Percentiles rank a stretch among this genome's conserved stretches.
phyloP scores from a whole-genome alignment of 2,888 invertebrate species.

The Archips crataeganus region DNA sequence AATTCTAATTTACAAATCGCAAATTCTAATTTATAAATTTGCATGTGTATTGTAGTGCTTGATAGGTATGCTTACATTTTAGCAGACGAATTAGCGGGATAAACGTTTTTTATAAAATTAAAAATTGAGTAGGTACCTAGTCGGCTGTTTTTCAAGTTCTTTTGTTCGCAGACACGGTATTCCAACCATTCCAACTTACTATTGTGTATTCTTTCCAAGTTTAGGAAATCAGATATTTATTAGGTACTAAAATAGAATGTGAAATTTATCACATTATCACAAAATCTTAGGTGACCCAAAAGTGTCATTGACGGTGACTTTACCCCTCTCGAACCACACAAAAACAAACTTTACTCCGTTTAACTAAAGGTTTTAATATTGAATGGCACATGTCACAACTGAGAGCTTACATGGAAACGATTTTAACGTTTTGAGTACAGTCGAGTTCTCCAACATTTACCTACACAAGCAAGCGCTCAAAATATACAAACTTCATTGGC shows the following conservation, averaged over 20 bases:
- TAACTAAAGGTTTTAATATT: neutral
- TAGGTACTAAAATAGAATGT: too few species aligned
- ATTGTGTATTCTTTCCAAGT: neutral
- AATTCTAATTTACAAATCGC: slow-evolving; percentile 35
- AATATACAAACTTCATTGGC: neutral
- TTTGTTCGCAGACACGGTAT: neutral
- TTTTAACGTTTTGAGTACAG: slow-evolving; percentile 14
- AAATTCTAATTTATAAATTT: slow-evolving; percentile 36
- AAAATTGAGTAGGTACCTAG: neutral
- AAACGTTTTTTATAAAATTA: neutral
- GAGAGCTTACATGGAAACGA: slow-evolving; percentile 24
- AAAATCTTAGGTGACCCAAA: neutral
- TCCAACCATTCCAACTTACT: neutral
- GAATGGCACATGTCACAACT: neutral
- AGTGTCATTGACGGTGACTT: neutral
- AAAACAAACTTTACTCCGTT: slow-evolving; percentile 13
- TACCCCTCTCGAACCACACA: neutral
- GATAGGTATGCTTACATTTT: neutral
- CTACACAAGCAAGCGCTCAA: neutral
- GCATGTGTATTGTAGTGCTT: slow-evolving; percentile 4
- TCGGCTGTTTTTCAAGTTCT: neutral
- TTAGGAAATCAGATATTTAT: too few species aligned
- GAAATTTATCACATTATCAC: neutral
- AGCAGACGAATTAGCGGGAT: neutral
- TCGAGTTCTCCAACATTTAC: neutral